phyloP scores from a whole-genome alignment of 2,797 vertebrate genomes.

The Antennarius maculatus region DNA sequence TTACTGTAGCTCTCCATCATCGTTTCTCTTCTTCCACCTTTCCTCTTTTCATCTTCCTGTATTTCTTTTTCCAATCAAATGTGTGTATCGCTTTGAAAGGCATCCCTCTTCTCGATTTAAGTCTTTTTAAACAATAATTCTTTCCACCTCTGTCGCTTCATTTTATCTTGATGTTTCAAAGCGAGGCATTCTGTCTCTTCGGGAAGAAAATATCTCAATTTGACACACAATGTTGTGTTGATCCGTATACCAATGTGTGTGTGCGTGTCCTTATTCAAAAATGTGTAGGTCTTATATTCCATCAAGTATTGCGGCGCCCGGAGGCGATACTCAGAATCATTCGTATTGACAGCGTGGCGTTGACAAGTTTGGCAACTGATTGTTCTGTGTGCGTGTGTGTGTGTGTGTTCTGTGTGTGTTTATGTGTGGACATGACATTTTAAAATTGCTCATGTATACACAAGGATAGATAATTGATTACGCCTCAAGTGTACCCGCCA shows the following conservation, averaged over 20 bases:
- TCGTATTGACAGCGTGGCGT: slow-evolving; percentile 50
- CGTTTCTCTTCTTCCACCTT: slow-evolving; percentile 57
- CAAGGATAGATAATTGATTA: slow-evolving; percentile 71
- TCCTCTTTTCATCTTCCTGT: slow-evolving; percentile 58
- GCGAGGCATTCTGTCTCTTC: slow-evolving; percentile 44
- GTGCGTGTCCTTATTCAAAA: slow-evolving; percentile 44
- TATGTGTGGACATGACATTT: slow-evolving; percentile 31
- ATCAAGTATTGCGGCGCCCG: slow-evolving; percentile 49
- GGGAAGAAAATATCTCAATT: slow-evolving; percentile 68
- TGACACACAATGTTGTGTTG: slow-evolving; percentile 54
- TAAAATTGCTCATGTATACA: slow-evolving; percentile 33
- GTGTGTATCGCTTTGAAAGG: slow-evolving; percentile 31
- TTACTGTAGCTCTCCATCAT: slow-evolving; percentile 70
- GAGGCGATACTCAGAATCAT: slow-evolving; percentile 55
- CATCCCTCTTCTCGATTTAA: slow-evolving; percentile 10
- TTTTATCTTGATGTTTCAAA: slow-evolving; percentile 75
- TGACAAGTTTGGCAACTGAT: slow-evolving; percentile 54
- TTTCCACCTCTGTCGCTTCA: slow-evolving; percentile 55
- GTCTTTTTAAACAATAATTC: slow-evolving; percentile 25
- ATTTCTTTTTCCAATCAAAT: slow-evolving; percentile 70
- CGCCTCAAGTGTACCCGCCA: slow-evolving; percentile 38
- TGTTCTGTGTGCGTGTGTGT: slow-evolving; percentile 15
- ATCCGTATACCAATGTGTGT: slow-evolving; percentile 42
- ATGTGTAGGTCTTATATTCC: slow-evolving; percentile 56
- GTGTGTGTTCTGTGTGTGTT: slow-evolving; percentile 23